Evolutionary conservation across 1,140 invertebrate species (phyloP).

Genomic region (Zophobas morio): DNA sequence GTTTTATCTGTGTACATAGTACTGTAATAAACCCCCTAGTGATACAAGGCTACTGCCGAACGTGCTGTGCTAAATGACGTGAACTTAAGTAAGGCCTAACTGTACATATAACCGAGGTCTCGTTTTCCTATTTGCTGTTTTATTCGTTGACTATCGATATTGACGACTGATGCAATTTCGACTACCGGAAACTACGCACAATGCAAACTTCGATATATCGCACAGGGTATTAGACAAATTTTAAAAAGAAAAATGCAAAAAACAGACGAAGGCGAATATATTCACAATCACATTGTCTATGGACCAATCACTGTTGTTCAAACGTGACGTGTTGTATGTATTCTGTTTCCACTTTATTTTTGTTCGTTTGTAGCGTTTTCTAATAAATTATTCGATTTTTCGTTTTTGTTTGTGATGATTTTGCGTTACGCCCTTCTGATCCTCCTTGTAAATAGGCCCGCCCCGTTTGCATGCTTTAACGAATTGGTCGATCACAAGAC

Average conservation of each 20-base stretch:
- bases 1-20: slow-evolving; percentile 25
- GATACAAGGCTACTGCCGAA: slow-evolving; percentile 59
- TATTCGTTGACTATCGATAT: slow-evolving; percentile 14
- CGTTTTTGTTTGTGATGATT: background rate
- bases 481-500: background rate
- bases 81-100: slow-evolving; percentile 51
- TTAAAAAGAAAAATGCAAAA: background rate
- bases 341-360: background rate
- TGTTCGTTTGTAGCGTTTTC: background rate
- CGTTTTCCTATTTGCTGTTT: slow-evolving; percentile 17
- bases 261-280: background rate
- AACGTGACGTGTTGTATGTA: background rate
- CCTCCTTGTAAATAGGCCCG: background rate
- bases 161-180: slow-evolving; percentile 10
- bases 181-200: slow-evolving; percentile 1
- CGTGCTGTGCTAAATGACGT: slow-evolving; percentile 56
- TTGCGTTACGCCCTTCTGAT: background rate
- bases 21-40: slow-evolving; percentile 51
- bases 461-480: background rate
- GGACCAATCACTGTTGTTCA: slow-evolving; percentile 15
- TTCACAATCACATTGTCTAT: slow-evolving; percentile 1
- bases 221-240: slow-evolving; percentile 36
- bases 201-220: slow-evolving; percentile 13
- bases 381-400: background rate
- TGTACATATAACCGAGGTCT: slow-evolving; percentile 46